These are phyloP conservation scores for Coelinius sp. DNA, from an alignment of 2,888 invertebrate genomes.

Conservation along the genomic window DNA sequence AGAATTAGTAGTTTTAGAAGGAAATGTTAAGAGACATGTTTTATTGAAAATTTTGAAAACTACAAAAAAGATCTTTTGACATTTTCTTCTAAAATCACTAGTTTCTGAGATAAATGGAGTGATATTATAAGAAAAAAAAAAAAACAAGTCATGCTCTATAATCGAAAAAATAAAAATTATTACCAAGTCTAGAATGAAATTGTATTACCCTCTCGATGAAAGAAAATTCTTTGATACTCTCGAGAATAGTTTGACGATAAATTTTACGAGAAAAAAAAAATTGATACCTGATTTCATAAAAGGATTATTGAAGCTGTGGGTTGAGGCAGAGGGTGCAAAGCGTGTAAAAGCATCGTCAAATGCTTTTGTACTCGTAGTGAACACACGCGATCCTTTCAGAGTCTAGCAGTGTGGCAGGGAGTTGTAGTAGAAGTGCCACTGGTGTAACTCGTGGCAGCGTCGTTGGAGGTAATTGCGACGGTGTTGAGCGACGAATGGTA, in stretches of 20 bases:
- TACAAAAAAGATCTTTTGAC: too few relatives aligned
- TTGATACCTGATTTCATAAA: constrained; percentile 6
- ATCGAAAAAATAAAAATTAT: background rate
- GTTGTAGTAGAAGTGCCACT: constrained; percentile 49
- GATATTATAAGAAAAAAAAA: too few relatives aligned
- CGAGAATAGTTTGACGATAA: background rate
- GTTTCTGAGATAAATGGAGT: too few relatives aligned
- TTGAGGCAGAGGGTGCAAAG: background rate
- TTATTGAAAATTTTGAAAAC: too few relatives aligned
- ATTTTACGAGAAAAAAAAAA: background rate
- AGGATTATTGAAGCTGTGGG: constrained; percentile 6
- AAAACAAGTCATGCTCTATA: too few relatives aligned
- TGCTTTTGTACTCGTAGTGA: constrained; percentile 5
- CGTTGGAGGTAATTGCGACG: constrained; percentile 59
- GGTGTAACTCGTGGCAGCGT: constrained; percentile 52
- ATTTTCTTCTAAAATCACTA: too few relatives aligned
- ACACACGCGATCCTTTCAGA: constrained; percentile 51
- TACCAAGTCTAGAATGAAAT: background rate
- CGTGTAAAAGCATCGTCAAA: constrained; percentile 7
- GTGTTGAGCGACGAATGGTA: constrained; percentile 80
- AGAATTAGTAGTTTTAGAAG: too few relatives aligned
- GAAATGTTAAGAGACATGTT: too few relatives aligned
- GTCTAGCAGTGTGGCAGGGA: constrained; percentile 53
- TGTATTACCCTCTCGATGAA: background rate
- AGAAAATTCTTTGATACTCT: background rate